Conservation (phyloP, 1,140 invertebrate genomes). For the Drosophila mojavensis region DNA sequence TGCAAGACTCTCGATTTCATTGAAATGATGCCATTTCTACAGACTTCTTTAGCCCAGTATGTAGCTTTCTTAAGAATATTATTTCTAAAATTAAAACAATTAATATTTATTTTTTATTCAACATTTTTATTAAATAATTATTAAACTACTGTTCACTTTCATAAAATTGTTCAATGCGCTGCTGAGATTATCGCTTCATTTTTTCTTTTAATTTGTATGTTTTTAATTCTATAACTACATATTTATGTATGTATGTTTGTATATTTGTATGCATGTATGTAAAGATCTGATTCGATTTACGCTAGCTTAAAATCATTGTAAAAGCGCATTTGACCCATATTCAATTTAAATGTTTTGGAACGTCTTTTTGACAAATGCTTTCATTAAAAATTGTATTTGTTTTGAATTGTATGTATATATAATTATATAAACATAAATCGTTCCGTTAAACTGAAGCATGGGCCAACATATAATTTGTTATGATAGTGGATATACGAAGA, state of each 20-base stretch:
- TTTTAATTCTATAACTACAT: constrained; percentile 68
- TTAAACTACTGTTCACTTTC: constrained; percentile 62
- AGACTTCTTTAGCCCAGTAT: background rate
- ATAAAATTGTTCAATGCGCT: constrained; percentile 77
- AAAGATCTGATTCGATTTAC: constrained; percentile 54
- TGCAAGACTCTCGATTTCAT: too few species aligned
- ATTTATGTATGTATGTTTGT: constrained; percentile 50
- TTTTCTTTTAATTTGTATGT: constrained; percentile 35
- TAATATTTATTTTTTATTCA: constrained; percentile 61
- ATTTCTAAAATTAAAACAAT: background rate
- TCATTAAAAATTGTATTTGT: constrained; percentile 14
- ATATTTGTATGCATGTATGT: constrained; percentile 39
- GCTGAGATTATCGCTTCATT: constrained; percentile 61
- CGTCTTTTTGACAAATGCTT: background rate
- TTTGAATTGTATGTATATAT: too few species aligned
- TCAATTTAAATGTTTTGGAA: constrained; percentile 16
- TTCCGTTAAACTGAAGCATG: constrained; percentile 12
- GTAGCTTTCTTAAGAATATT: too few species aligned
- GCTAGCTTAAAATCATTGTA: constrained; percentile 32
- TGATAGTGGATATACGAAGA: constrained; percentile 8
- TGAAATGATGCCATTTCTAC: background rate
- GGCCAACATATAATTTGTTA: constrained; percentile 24
- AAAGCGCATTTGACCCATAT: constrained; percentile 3
- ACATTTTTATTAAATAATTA: constrained; percentile 69
- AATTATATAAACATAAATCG: too few species aligned